Evolutionary conservation across 2,113 vertebrate genomes (phyloP).

Genomic region (Sapajus apella): DNA sequence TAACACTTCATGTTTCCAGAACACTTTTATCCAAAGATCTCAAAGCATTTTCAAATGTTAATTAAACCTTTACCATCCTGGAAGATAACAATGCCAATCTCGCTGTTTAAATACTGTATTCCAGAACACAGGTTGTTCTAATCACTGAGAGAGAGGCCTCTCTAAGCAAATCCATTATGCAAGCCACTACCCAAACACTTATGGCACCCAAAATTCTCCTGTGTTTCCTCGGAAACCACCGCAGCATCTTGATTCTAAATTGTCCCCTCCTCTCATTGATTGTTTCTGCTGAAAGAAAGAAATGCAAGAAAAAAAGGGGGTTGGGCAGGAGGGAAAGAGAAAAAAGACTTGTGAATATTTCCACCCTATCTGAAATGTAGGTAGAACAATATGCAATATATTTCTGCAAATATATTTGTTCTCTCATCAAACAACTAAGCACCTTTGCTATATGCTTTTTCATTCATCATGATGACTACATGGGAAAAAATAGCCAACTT

Average conservation of each 20-base stretch:
- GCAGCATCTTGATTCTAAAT: background rate
- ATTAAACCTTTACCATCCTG: conserved; percentile 70
- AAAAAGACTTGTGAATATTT: background rate
- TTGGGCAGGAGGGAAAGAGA: background rate
- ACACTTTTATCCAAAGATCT: conserved; percentile 79
- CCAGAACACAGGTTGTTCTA: conserved; percentile 65
- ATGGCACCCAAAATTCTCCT: conserved; percentile 9
- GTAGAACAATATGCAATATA: background rate
- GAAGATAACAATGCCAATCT: conserved; percentile 63
- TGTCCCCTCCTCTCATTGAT: background rate
- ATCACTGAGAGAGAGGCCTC: conserved; percentile 56
- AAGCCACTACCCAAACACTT: conserved; percentile 43
- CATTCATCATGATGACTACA: background rate
- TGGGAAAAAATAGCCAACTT: background rate
- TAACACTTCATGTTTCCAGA: conserved; percentile 75
- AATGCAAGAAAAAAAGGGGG: background rate
- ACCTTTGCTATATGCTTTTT: background rate
- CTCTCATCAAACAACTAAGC: background rate
- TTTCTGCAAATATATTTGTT: background rate
- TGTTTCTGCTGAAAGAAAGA: background rate
- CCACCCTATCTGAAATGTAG: background rate
- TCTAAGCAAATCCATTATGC: background rate
- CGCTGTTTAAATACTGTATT: conserved; percentile 66
- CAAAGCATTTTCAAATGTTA: conserved; percentile 79
- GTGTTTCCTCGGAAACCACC: background rate